Evolutionary conservation across 2,113 vertebrate genomes (phyloP), one percentile per base, ranked within the genome.

Genomic region (Cichladusa arquata): DNA sequence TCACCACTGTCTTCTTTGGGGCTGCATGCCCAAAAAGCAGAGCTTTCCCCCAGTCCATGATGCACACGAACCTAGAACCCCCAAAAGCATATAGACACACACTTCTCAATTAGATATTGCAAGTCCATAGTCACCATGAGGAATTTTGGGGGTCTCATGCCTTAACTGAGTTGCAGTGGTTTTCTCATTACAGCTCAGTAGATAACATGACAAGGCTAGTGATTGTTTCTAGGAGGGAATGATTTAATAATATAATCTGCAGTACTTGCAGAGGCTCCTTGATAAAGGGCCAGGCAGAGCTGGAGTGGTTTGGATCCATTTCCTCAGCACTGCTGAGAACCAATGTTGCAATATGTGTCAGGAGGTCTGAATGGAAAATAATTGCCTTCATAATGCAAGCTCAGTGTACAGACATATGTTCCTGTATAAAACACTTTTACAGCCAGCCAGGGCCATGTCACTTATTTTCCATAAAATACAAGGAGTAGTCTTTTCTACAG

Each of bases 201-300:
- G 94, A 93, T 96, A 94, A 96, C 64, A 81, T 40, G 90, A 80
- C 74, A 90, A 65, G 80, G 69, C 50, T 60, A 62, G 58, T 42
- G 89, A 95, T 56, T 17, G 1, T 81, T 93, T 90, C 64, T 79
- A 25, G 86, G 57, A 88, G 79, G 44, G 81, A 84, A 78, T 80
- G 79, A 93, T 93, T 93, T 91, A 64, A 69, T 58, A 42, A 76
- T 14, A 47, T 8, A 20, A 38, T 71, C 94, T 74, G 10, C 57
- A 64, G 64, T 0, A 1, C 45, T 90, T 26, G 3, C 65, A 88
- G 89, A 81, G 70, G 66, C 60, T 93, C 91, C 91, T 84, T 93
- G 92, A 96, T 79, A 76, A 73, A 85, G 81, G 90, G 93, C 94
- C 93, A 91, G 78, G 73, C n/a, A 95, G 82, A 73, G 73, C 70